Evolutionary conservation across 2,888 invertebrate genomes (phyloP), one percentile per base, ranked within the genome.

Genomic region (Notodonta dromedarius): DNA sequence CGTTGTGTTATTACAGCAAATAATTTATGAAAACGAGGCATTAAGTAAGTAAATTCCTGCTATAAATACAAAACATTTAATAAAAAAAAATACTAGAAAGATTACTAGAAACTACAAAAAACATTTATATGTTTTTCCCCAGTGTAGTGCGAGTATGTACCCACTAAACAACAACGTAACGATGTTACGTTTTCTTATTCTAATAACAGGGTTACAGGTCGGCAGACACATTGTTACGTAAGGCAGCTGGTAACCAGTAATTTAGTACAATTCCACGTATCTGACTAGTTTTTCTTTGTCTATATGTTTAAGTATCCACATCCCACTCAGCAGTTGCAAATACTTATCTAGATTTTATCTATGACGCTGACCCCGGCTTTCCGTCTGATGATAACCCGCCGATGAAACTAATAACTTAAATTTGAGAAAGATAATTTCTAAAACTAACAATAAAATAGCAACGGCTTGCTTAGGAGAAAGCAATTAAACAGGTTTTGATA

Each of bases 261-360:
- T 81, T 77, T 76, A 60, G 69, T 67, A 63, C 66, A 74, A 80
- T 77, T 80, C 76, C 62, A 76, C 61, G 66, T 69, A 56, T 63
- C 69, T 46, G 62, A 65, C 62, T 63, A 67, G 61, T 63, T 62
- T 63, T 66, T 66, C 58, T 50, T 2, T 24, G n/a, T 46, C 46
- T 46, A 5, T 46, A 46, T n/a, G 46, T 24, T 24, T 46, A 46
- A 4, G n/a, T 6, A 46, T 4, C 5, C 6, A n/a, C 46, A n/a
- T 11, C 24, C 24, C 11, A 16, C 50, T 50, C 3, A 8, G 14
- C 14, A 50, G 50, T 50, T n/a, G 48, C 14, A 48, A 5, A 6
- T 16, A 24, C 24, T 24, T 53, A 35, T 35, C 13, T 5, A 12
- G 13, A 35, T 12, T 12, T 53, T 73, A 74, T 76, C 76, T 67